Conservation (phyloP, 2,888 invertebrate genomes). For the Chloroclysta siterata region DNA sequence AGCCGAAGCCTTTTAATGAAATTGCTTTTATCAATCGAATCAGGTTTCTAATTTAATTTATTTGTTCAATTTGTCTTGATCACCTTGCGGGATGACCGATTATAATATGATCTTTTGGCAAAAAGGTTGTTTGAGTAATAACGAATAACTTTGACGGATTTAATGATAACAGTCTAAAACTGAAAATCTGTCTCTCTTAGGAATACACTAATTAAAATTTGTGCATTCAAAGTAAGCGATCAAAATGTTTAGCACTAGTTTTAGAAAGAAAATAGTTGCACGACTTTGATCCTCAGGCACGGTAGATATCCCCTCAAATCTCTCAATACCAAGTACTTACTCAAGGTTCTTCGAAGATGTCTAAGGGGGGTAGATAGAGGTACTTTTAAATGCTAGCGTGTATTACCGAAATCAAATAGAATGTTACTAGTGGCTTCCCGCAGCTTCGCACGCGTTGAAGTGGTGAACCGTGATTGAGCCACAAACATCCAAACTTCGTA, state of each 20-base stretch:
- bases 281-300: no score
- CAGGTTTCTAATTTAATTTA: not conserved
- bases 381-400: no score
- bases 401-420: no score
- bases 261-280: not conserved
- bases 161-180: constrained; percentile 3
- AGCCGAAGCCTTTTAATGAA: not conserved
- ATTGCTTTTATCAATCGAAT: constrained; percentile 2
- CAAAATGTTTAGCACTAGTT: not conserved
- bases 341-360: no score
- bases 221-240: constrained; percentile 9
- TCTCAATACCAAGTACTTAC: no score
- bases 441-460: no score
- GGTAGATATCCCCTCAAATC: no score
- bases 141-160: not conserved
- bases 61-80: not conserved
- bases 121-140: not conserved
- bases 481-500: no score
- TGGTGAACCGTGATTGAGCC: no score
- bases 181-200: constrained; percentile 12
- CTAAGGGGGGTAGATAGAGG: no score
- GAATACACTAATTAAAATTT: constrained; percentile 5
- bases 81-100: not conserved
- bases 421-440: no score
- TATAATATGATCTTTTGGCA: not conserved